Evolutionary conservation across 1,140 invertebrate genomes (phyloP).

Genomic region (Gonioctena quinquepunctata): DNA sequence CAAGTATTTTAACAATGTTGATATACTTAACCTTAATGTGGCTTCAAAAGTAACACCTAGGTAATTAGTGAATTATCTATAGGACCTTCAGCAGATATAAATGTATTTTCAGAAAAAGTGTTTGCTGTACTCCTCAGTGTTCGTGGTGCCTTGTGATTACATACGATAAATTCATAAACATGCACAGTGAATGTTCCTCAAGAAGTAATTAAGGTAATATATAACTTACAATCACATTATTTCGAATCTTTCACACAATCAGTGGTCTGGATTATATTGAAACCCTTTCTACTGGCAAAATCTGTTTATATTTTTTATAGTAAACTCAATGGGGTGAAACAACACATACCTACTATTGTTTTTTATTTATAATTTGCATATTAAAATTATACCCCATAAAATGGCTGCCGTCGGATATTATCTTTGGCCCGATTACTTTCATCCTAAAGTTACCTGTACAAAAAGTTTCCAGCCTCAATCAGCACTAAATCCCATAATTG

Average conservation of each 20-base stretch:
- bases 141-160: not conserved
- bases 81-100: not conserved
- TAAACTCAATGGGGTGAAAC: not conserved
- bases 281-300: not conserved
- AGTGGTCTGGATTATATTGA: not conserved
- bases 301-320: not conserved
- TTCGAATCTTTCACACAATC: not conserved
- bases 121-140: not conserved
- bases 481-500: no score
- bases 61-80: not conserved
- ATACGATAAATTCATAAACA: not conserved
- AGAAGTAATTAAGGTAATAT: not conserved
- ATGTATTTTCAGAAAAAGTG: not conserved
- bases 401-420: not conserved
- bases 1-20: not conserved
- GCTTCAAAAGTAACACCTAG: not conserved
- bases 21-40: not conserved
- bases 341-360: not conserved
- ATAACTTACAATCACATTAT: not conserved
- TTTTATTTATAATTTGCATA: not conserved
- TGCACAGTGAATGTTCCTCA: not conserved
- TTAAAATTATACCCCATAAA: not conserved
- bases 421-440: not conserved
- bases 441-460: not conserved
- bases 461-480: not conserved